Base-by-base conservation (phyloP, 1,140 invertebrate genomes). In the Pogonognathellus flavescens region DNA sequence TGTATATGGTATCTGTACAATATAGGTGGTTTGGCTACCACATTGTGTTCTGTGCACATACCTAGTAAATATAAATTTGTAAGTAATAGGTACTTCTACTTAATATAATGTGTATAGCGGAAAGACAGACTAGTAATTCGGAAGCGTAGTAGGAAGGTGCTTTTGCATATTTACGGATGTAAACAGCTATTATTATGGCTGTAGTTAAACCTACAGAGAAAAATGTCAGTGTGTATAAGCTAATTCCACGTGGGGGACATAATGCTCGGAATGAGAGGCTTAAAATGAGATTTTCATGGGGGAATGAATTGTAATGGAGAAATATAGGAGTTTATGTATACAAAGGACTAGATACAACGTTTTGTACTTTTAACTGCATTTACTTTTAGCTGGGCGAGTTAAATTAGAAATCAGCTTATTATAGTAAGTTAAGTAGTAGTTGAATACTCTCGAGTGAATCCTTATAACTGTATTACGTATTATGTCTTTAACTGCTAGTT, bases 201-300 rank as follows among this genome's bases (percentile, higher is more conserved):
- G 10, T 10, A 25, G 22, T 25, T 76, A 50, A 76, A 76, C 70
- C 41, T 76, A 8, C 70, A 5, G 70, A 76, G 41, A 76, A 31
- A 50, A 49, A 76, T 76, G 70, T 41, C 22, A 50, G 53, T 76
- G 70, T 76, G 31, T 10, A 50, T 50, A 41, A 41, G 41, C 41
- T 76, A 76, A 76, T 49, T 41, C 11, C 16, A 50, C 70, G 25
- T 66, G 25, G 70, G 14, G 25, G n/a, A 76, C n/a, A 76, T 18
- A n/a, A 7, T 76, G 22, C 31, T 9, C 7, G 41, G 70, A 41
- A 76, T 76, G 22, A 25, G 14, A 76, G n/a, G 14, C 41, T n/a
- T 18, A 62, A 18, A 62, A n/a, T 20, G 20, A 62, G 18, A 18
- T 20, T 62, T 62, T 41, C 31, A 41, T 41, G 31, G 31, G 31